phyloP scores from a whole-genome alignment of 2,113 vertebrate species.

The Anarrhichthys ocellatus region DNA sequence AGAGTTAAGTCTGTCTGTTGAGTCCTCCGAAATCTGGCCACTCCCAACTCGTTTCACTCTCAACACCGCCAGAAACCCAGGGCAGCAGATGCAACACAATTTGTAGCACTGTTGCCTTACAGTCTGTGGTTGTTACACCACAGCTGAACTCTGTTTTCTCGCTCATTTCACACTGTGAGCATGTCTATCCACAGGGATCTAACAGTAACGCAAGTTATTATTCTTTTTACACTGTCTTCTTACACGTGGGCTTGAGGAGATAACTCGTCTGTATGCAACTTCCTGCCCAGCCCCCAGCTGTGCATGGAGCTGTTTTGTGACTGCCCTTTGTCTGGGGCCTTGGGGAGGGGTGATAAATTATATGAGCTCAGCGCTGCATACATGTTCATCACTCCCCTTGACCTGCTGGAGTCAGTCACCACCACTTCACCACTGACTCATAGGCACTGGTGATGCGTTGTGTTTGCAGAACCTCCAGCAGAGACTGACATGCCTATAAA shows the following conservation, averaged over 20 bases:
- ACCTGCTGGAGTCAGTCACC: slow-evolving; percentile 50
- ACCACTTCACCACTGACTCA: slow-evolving; percentile 20
- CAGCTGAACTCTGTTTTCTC: slow-evolving; percentile 13
- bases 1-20: slow-evolving; percentile 41
- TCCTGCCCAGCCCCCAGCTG: slow-evolving; percentile 56
- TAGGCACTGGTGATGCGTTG: slow-evolving; percentile 1
- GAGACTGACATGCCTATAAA: neutral
- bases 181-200: neutral
- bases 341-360: slow-evolving; percentile 48
- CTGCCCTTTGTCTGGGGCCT: slow-evolving; percentile 45
- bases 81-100: slow-evolving; percentile 41
- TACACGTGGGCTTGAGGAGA: slow-evolving; percentile 26
- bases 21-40: slow-evolving; percentile 41
- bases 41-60: slow-evolving; percentile 41
- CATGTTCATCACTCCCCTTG: slow-evolving; percentile 52
- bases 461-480: slow-evolving; percentile 51
- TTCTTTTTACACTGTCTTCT: neutral
- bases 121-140: neutral
- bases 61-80: slow-evolving; percentile 28
- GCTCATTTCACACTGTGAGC: neutral
- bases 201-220: neutral
- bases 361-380: slow-evolving; percentile 57
- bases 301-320: slow-evolving; percentile 37
- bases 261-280: slow-evolving; percentile 47
- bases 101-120: neutral